Base-by-base conservation (phyloP, 2,888 invertebrate species). In the Anthophora plumipes region DNA sequence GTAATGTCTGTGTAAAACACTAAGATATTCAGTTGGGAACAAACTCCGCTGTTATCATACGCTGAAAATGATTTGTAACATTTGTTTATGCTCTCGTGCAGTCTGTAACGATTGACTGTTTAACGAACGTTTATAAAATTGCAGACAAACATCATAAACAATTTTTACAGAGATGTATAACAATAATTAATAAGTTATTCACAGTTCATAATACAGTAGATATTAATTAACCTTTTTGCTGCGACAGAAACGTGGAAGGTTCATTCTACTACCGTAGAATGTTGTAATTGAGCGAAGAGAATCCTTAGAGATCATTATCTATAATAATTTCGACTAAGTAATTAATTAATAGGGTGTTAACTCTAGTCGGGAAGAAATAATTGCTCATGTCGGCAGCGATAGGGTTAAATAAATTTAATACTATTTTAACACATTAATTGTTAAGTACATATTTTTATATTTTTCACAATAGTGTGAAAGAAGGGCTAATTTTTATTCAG, bases 321-420 rank as follows among this genome's bases (percentile, higher is more conserved):
- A 11, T 12, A 50, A 57, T n/a, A 68, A 41, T 48, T 63, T 57
- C n/a, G 7, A 46, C 17, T 22, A 11, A 55, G 17, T 77, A 50
- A 63, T 37, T 54, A 7, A 22, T 22, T 25, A 12, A 22, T 41
- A 39, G 8, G n/a, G 22, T 55, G n/a, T 75, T 61, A 39, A 20
- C 8, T n/a, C 17, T 61, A 61, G n/a, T 69, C 14, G 8, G 39
- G 22, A 14, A n/a, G 54, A 41, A 17, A 20, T 61, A 72, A 37
- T 59, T 52, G 8, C 6, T 66, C n/a, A n/a, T 55, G 17, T 17
- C 9, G 9, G 12, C 78, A 63, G 69, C 43, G 6, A 69, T 57
- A 64, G 68, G 77, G 55, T 77, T 77, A 55, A 77, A 54, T 37
- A 39, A 54, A 67, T 55, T 37, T 60, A 54, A 55, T 14, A 22